Evolutionary conservation across 2,113 vertebrate species (phyloP), one percentile per base, ranked within the genome.

Genomic region (Pterophyllum scalare): DNA sequence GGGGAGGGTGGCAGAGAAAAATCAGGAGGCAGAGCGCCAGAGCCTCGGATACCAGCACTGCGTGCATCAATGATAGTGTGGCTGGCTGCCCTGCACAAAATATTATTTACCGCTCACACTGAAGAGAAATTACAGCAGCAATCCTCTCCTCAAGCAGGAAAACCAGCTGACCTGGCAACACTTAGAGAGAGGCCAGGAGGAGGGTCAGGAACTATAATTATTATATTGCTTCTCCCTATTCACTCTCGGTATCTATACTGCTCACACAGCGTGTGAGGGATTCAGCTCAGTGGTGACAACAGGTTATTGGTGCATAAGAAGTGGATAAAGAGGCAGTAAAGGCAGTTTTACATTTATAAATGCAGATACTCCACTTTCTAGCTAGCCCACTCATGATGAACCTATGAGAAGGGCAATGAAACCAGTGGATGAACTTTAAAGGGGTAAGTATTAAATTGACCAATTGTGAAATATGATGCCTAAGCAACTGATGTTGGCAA

Each of bases 151-250:
- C 88, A 79, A 86, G 85, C 80, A 83, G 81, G 74, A 83, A 91
- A 93, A 94, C 85, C 89, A 90, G 95, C 94, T 94, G 94, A 95
- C 88, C 91, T 87, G 87, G 92, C 92, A 91, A 93, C 91, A 93
- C 81, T 89, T 89, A 75, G 78, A 94, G 88, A 49, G 88, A 91
- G 83, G 82, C 85, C 70, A 79, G 67, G 81, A 88, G 84, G 87
- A 89, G 86, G 88, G 89, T 93, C 89, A 90, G 86, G 89, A 90
- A 84, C 91, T 88, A 91, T 92, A 93, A 94, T 95, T 92, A 95
- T 94, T 93, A 95, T 92, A 95, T 92, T 85, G 89, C 93, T 89
- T 89, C 88, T 88, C 77, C 85, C 89, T 90, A 86, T 92, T 94
- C 87, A 93, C 79, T 85, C 85, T 91, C 88, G 3, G 59, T 94